Evolutionary conservation across 2,888 invertebrate species (phyloP).

Genomic region (Antheraea assamensis): DNA sequence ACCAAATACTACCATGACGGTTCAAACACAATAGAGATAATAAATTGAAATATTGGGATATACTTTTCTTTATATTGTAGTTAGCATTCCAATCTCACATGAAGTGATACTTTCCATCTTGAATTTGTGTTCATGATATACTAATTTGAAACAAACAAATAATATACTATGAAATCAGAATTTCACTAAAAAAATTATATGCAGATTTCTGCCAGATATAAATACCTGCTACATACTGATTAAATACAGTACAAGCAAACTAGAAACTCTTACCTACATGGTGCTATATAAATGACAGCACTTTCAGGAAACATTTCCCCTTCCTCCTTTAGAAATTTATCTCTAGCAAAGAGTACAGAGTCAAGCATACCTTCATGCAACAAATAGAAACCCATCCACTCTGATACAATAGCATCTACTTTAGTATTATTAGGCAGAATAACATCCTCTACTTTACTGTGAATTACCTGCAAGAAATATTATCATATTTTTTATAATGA

Average conservation of each 20-base stretch:
- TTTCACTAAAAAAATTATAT: neutral
- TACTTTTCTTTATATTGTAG: too few relatives aligned
- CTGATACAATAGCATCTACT: slow-evolving; percentile 95
- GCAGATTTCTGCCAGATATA: neutral
- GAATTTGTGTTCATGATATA: too few relatives aligned
- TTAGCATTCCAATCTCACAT: too few relatives aligned
- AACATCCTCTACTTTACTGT: slow-evolving; percentile 90
- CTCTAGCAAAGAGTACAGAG: slow-evolving; percentile 91
- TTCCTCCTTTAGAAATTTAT: slow-evolving; percentile 87
- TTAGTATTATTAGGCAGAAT: slow-evolving; percentile 83
- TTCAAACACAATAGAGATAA: too few relatives aligned
- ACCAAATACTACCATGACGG: too few relatives aligned
- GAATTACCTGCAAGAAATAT: slow-evolving; percentile 81
- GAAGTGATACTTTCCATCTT: too few relatives aligned
- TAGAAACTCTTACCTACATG: slow-evolving; percentile 81
- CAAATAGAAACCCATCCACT: slow-evolving; percentile 99
- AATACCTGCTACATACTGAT: neutral
- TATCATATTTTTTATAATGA: neutral
- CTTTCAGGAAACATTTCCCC: slow-evolving; percentile 90
- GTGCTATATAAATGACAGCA: slow-evolving; percentile 82
- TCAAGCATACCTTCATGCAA: slow-evolving; percentile 98
- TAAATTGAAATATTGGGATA: too few relatives aligned
- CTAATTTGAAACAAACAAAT: too few relatives aligned
- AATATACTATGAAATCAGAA: neutral
- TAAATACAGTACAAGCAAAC: slow-evolving; percentile 4